phyloP scores from a whole-genome alignment of 1,140 invertebrate genomes.

The Leucophenga varia region DNA sequence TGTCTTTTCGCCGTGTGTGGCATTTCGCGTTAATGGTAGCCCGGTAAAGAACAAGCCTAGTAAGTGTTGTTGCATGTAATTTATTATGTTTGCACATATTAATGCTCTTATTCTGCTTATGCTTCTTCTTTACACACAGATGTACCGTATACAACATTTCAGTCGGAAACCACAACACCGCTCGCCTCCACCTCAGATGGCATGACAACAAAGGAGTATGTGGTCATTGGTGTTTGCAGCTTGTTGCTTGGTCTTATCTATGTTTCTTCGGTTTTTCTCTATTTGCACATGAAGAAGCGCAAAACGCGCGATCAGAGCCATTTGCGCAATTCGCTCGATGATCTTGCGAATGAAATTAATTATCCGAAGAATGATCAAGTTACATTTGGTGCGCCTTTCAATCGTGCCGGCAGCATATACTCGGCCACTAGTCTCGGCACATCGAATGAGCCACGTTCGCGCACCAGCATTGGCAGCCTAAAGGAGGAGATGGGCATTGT shows the following conservation, averaged over 20 bases:
- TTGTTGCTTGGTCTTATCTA: conserved; percentile 79
- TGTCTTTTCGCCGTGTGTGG: conserved; percentile 79
- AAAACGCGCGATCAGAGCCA: conserved; percentile 39
- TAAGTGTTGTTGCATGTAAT: conserved; percentile 56
- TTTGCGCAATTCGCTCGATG: conserved; percentile 39
- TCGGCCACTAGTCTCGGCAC: conserved; percentile 34
- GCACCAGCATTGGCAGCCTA: conserved; percentile 35
- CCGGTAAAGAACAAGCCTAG: conserved; percentile 67
- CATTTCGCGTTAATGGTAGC: conserved; percentile 79
- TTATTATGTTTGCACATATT: neutral
- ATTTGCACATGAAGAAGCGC: conserved; percentile 69
- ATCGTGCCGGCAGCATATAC: conserved; percentile 42
- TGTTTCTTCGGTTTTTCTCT: conserved; percentile 78
- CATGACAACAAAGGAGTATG: conserved; percentile 70
- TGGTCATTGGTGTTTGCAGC: conserved; percentile 79
- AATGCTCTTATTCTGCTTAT: neutral
- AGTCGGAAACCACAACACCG: conserved; percentile 64
- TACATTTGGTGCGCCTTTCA: conserved; percentile 46
- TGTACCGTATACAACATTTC: conserved; percentile 76
- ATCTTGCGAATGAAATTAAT: conserved; percentile 44
- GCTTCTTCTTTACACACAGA: conserved; percentile 58
- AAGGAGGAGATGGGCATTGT: conserved; percentile 61
- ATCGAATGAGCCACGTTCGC: conserved; percentile 30
- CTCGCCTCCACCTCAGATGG: conserved; percentile 57
- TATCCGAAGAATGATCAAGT: conserved; percentile 54